Evolutionary conservation across 1,140 invertebrate species (phyloP).

Genomic region (Lethocerus indicus): DNA sequence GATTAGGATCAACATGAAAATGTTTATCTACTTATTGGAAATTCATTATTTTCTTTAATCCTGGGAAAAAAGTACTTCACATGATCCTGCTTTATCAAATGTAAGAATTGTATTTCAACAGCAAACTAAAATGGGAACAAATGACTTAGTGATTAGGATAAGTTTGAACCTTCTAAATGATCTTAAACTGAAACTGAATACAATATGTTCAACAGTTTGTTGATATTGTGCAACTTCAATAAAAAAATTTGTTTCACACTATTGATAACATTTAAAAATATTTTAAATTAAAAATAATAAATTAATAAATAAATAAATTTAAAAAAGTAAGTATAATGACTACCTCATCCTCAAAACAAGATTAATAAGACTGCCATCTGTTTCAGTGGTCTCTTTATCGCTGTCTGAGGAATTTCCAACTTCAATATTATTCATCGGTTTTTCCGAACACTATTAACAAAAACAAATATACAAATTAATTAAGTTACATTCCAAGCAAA

Average conservation of each 20-base stretch:
- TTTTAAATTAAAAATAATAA: no score
- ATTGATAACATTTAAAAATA: constrained; percentile 4
- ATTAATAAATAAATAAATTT: no score
- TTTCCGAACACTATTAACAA: constrained; percentile 22
- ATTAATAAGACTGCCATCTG: constrained; percentile 33
- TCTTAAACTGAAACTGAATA: no score
- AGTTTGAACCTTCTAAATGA: no score
- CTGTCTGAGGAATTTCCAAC: constrained; percentile 35
- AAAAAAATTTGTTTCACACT: constrained; percentile 2
- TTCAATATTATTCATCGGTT: constrained; percentile 35
- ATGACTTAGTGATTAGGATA: no score
- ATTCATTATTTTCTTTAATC: no score
- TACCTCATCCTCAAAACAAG: constrained; percentile 66
- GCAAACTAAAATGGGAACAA: no score
- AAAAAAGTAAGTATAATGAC: constrained; percentile 9
- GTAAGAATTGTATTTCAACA: no score
- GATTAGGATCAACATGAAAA: no score
- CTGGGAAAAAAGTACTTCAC: no score
- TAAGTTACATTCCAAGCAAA: background rate
- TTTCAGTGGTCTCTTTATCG: constrained; percentile 26
- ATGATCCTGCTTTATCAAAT: no score
- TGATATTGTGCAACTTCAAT: background rate
- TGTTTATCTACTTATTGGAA: no score
- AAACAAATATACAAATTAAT: background rate
- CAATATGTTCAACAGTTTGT: background rate